Evolutionary conservation across 2,113 vertebrate species (phyloP), one percentile per base, ranked within the genome.

Genomic region (Silurus meridionalis): DNA sequence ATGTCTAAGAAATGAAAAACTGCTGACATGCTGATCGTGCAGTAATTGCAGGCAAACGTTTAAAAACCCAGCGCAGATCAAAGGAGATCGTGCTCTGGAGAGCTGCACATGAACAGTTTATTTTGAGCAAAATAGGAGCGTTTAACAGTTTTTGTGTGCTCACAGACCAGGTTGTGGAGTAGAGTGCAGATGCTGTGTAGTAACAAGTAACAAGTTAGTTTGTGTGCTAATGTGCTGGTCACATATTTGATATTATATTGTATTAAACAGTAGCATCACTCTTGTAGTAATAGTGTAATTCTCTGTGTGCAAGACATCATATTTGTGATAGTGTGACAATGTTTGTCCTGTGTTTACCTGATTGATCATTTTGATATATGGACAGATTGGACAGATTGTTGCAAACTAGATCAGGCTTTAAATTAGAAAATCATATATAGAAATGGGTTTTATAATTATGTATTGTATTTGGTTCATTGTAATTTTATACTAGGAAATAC

Each of bases 11-110:
- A 86, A 82, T 82, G 25, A 64, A 75, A 72, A 82, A 46, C 79
- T 53, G 80, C 79, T 86, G 75, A 80, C 77, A 85, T 23, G 77
- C 23, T 86, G 57, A 86, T 61, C 71, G 77, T 11, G 17, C 37
- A 23, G 37, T 61, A 86, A 72, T 66, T 85, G 60, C 61, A 55
- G 60, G 25, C 83, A 25, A 61, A 66, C 8, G 28, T 37, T 23
- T 61, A 75, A n/a, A 63, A 60, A 55, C 37, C 17, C 46, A 23
- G 57, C 57, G 5, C 19, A 75, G 69, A 83, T 77, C 69, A 82
- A 86, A 81, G 46, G 13, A 58, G 46, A 37, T 82, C 25, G 55
- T 63, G 53, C 48, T 86, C 50, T 46, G 15, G 74, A 85, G 60
- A 78, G 48, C 46, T 46, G 67, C 82, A 71, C 53, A 67, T 80